A percentile compares a stretch with the other conserved stretches of the same genome.
Evolutionary conservation across 2,797 vertebrate species (phyloP).

Genomic region (Thalassophryne amazonica): DNA sequence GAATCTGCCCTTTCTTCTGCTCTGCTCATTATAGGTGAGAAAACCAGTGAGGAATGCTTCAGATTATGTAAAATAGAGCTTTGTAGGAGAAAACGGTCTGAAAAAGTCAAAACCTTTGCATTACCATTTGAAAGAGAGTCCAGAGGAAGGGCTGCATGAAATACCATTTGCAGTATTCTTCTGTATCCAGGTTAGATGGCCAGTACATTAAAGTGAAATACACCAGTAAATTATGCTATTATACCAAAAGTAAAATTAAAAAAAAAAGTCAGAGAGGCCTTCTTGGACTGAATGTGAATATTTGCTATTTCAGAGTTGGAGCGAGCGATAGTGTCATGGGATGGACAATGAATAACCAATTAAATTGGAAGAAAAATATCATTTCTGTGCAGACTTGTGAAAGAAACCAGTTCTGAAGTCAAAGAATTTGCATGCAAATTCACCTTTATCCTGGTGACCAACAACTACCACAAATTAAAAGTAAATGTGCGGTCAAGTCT

Average conservation of each 20-base stretch:
- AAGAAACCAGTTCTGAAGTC: too few relatives aligned
- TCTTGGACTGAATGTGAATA: not conserved
- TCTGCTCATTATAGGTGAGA: slow-evolving; percentile 51
- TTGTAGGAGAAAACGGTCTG: slow-evolving; percentile 14
- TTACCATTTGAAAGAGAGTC: not conserved
- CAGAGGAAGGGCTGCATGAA: not conserved
- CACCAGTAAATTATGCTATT: not conserved
- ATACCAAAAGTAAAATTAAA: not conserved
- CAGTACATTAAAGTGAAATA: slow-evolving; percentile 5
- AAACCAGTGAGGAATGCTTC: slow-evolving; percentile 29
- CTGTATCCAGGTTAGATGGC: not conserved
- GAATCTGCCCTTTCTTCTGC: slow-evolving; percentile 54
- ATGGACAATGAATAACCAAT: too few relatives aligned
- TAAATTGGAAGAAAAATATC: too few relatives aligned
- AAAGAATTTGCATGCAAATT: too few relatives aligned
- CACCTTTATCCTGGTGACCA: too few relatives aligned
- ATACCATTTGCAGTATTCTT: slow-evolving; percentile 3
- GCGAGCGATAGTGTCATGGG: too few relatives aligned
- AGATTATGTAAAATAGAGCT: slow-evolving; percentile 43
- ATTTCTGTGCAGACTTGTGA: too few relatives aligned
- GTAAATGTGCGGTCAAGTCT: too few relatives aligned
- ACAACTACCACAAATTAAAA: too few relatives aligned
- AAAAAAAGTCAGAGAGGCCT: not conserved
- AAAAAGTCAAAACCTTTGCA: slow-evolving; percentile 25
- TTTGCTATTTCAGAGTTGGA: too few relatives aligned